Conservation (phyloP, 2,113 vertebrate species). For the Chamaetylas fuelleborni region DNA sequence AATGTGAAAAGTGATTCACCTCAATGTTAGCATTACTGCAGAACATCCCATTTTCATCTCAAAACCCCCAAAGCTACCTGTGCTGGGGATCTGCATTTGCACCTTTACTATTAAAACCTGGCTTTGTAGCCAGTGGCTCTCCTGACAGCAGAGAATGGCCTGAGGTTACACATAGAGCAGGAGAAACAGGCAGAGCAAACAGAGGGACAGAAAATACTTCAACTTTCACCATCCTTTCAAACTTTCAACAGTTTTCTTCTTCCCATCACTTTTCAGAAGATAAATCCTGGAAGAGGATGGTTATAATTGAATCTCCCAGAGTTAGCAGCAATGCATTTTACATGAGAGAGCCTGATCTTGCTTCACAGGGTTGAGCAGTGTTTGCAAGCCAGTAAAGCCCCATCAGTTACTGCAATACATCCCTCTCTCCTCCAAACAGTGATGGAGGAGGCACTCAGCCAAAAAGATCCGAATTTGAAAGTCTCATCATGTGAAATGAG, state of each 20-base stretch:
- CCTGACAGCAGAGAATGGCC: rapidly evolving
- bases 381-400: conserved; percentile 26
- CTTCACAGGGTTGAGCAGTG: not conserved
- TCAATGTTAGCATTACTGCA: not conserved
- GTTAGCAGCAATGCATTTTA: conserved; percentile 34
- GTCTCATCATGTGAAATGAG: not conserved
- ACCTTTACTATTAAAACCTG: not conserved
- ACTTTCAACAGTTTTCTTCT: not conserved
- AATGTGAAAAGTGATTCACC: not conserved
- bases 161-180: not conserved
- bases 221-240: not conserved
- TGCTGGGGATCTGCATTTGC: not conserved
- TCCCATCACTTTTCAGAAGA: not conserved
- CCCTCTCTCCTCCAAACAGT: not conserved
- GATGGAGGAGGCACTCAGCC: not conserved
- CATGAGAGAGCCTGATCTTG: conserved; percentile 21
- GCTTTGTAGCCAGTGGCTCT: not conserved
- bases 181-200: not conserved
- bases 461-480: conserved; percentile 46
- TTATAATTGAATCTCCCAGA: not conserved
- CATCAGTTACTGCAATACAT: not conserved
- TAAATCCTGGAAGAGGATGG: not conserved
- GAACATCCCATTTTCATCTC: not conserved
- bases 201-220: not conserved
- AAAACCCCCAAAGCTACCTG: not conserved